Percentiles rank a stretch among this genome's conserved stretches.
These are phyloP conservation scores for Mystacides longicornis DNA, from an alignment of 2,888 invertebrate genomes.

Conservation along the genomic window DNA sequence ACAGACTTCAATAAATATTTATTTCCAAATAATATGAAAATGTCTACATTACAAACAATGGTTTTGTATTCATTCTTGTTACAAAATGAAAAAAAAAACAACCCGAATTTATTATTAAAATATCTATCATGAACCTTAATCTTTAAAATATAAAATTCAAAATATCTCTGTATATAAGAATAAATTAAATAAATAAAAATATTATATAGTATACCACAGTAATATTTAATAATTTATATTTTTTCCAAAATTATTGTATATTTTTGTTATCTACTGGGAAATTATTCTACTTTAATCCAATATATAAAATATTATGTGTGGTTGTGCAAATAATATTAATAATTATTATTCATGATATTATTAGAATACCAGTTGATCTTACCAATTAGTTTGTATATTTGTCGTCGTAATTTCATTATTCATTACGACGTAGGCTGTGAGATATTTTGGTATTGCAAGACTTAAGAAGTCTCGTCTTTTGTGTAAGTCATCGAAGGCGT, in stretches of 20 bases:
- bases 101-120: not conserved
- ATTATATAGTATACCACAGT: no score
- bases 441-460: conserved; percentile 13
- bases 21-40: no score
- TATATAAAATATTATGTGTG: not conserved
- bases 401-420: conserved; percentile 15
- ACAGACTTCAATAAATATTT: no score
- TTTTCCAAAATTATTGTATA: not conserved
- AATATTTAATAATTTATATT: no score
- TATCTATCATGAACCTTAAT: not conserved
- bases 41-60: no score
- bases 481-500: not conserved
- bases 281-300: no score
- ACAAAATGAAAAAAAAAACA: not conserved
- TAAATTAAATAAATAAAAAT: no score
- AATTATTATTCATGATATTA: not conserved
- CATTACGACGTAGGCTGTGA: conserved; percentile 16
- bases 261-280: not conserved
- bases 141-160: no score
- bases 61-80: no score
- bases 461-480: conserved; percentile 4
- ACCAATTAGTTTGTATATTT: not conserved
- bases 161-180: no score
- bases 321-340: not conserved
- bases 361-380: not conserved